Percentiles rank a stretch among this genome's conserved stretches.
Conservation (phyloP, 2,113 vertebrate genomes). For the Pachycephala philippinensis region DNA sequence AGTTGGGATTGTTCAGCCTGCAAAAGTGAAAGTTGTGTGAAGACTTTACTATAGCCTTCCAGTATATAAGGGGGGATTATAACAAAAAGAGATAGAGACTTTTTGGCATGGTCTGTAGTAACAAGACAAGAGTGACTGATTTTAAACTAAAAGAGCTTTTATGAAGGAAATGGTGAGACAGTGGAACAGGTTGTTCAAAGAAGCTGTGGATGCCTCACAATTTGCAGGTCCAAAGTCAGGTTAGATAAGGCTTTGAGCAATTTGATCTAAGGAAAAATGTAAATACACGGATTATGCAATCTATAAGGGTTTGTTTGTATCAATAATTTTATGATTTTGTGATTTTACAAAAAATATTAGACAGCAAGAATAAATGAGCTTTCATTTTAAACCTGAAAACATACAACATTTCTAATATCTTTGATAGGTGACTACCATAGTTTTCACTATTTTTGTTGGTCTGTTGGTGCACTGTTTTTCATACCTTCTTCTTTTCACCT, state of each 20-base stretch:
- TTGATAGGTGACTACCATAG: neutral
- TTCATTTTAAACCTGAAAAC: neutral
- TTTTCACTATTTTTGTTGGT: neutral
- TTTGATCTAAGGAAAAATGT: neutral
- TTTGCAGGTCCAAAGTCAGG: neutral
- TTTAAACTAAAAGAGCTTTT: neutral
- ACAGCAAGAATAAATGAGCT: neutral
- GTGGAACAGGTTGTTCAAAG: neutral
- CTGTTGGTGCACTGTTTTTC: neutral
- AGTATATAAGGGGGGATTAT: neutral
- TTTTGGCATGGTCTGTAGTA: neutral
- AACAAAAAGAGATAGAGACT: neutral
- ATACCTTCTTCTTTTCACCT: neutral
- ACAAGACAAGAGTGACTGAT: neutral
- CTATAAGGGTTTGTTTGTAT: rapidly evolving
- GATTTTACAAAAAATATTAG: neutral
- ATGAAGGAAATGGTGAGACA: neutral
- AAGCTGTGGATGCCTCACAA: neutral
- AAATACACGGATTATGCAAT: neutral
- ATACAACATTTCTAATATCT: neutral
- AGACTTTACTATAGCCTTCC: neutral
- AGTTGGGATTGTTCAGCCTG: neutral
- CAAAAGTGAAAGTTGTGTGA: neutral
- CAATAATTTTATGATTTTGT: neutral
- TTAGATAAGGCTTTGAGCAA: neutral